These are phyloP conservation scores for Stictonetta naevosa DNA, from an alignment of 2,113 vertebrate genomes.

Conservation along the genomic window DNA sequence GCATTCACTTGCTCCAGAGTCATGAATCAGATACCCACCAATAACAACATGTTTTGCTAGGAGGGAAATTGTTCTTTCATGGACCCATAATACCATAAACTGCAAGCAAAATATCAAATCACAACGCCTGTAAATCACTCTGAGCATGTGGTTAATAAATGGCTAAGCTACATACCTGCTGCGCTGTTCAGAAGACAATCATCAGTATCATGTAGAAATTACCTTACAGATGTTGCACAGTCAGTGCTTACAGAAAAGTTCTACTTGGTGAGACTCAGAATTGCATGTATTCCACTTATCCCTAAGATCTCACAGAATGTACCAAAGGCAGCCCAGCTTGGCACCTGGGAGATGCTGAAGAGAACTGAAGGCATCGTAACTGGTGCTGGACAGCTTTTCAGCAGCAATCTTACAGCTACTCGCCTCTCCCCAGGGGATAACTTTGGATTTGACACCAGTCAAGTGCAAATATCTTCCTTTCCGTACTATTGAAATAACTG, in stretches of 20 bases:
- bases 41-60: not conserved
- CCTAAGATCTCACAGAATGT: not conserved
- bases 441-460: not conserved
- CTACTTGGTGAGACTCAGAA: not conserved
- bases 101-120: not conserved
- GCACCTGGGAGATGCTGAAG: not conserved
- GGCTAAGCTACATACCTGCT: not conserved
- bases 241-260: not conserved
- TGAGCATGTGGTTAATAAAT: not conserved
- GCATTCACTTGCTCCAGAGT: not conserved
- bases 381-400: slow-evolving; percentile 7
- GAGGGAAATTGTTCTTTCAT: not conserved
- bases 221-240: not conserved
- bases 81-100: not conserved
- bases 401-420: not conserved
- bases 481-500: not conserved
- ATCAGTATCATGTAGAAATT: not conserved
- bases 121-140: not conserved
- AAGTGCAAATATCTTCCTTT: not conserved
- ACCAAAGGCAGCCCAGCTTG: not conserved
- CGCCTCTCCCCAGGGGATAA: accelerated
- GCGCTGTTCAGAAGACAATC: not conserved
- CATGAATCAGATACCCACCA: not conserved
- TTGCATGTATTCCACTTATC: accelerated
- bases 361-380: not conserved